phyloP scores from a whole-genome alignment of 2,113 vertebrate species.

The Camelus bactrianus region DNA sequence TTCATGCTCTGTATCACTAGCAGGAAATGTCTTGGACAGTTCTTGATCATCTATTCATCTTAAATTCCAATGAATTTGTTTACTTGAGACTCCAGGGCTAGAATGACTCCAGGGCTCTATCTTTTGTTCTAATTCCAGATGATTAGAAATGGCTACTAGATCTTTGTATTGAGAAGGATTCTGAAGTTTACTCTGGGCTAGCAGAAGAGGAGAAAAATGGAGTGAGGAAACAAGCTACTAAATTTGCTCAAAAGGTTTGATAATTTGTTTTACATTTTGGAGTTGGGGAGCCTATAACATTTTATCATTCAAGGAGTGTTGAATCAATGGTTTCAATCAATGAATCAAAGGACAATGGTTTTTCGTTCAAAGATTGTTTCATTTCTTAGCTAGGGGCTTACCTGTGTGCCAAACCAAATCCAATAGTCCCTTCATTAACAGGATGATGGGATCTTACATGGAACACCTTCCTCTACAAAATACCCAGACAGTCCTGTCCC shows the following conservation, averaged over 20 bases:
- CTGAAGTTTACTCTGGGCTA: background rate
- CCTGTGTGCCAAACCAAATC: background rate
- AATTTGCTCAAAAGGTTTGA: background rate
- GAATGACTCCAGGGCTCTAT: background rate
- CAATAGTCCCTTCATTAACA: background rate
- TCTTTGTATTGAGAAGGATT: constrained; percentile 19
- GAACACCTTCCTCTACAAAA: background rate
- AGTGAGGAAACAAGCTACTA: background rate
- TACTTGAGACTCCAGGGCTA: background rate
- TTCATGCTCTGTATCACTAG: background rate
- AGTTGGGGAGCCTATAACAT: background rate
- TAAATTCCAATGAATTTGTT: background rate
- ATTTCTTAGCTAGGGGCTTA: background rate
- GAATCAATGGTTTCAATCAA: background rate
- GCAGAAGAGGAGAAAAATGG: background rate
- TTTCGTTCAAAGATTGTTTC: constrained; percentile 34
- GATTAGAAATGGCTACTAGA: background rate
- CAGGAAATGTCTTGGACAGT: background rate
- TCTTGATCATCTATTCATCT: background rate
- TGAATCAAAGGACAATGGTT: background rate
- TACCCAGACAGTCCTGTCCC: background rate
- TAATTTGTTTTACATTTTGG: constrained; percentile 18
- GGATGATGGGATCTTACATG: background rate
- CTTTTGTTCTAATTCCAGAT: background rate
- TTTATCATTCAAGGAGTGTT: background rate